phyloP scores from a whole-genome alignment of 2,113 vertebrate genomes.

The Entomyzon cyanotis region DNA sequence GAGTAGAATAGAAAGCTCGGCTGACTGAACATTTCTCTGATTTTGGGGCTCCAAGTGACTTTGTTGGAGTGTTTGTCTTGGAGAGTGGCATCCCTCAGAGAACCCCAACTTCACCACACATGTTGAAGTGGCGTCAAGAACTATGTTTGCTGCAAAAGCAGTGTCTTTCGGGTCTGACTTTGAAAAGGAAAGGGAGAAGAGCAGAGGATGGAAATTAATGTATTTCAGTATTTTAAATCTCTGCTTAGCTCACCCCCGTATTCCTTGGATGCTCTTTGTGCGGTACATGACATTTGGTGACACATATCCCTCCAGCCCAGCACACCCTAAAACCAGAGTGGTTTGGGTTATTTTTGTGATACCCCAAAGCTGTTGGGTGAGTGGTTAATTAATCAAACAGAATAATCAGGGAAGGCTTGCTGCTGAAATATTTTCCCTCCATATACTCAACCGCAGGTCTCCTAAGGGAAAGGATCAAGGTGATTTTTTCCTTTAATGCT shows the following conservation, averaged over 20 bases:
- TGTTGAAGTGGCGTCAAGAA: rapidly evolving
- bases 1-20: not conserved
- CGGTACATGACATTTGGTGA: rapidly evolving
- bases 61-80: not conserved
- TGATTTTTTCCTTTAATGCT: not conserved
- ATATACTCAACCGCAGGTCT: rapidly evolving
- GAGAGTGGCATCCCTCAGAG: not conserved
- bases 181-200: not conserved
- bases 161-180: not conserved
- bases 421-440: not conserved
- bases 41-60: not conserved
- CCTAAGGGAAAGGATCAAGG: not conserved
- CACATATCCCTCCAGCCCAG: not conserved
- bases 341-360: not conserved
- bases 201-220: not conserved
- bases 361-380: not conserved
- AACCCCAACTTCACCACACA: rapidly evolving
- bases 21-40: not conserved
- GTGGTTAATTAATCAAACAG: not conserved
- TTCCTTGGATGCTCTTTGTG: not conserved
- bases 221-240: not conserved
- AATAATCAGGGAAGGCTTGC: not conserved
- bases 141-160: not conserved
- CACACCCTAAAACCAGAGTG: not conserved
- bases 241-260: rapidly evolving